Conservation (phyloP, 2,113 vertebrate species). For the Lophochroa leadbeateri region DNA sequence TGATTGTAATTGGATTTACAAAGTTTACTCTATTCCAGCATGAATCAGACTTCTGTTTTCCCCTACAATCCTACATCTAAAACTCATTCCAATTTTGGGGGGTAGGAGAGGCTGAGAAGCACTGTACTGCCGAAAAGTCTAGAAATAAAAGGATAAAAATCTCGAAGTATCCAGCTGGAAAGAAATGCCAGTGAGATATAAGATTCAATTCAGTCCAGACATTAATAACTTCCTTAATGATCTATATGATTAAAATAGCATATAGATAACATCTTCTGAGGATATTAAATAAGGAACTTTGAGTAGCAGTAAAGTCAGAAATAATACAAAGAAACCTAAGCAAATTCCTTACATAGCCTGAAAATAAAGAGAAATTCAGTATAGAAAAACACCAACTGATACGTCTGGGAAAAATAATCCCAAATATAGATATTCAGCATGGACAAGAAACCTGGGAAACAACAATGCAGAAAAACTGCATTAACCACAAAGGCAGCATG, state of each 20-base stretch:
- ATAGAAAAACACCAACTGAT: slow-evolving; percentile 23
- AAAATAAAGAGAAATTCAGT: slow-evolving; percentile 20
- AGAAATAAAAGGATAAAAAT: slow-evolving; percentile 12
- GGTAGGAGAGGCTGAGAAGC: neutral
- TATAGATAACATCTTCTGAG: slow-evolving; percentile 31
- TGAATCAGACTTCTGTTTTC: neutral
- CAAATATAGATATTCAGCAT: neutral
- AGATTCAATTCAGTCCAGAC: slow-evolving; percentile 35
- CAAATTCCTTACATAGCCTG: neutral
- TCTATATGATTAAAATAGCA: slow-evolving; percentile 55
- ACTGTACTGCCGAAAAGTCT: neutral
- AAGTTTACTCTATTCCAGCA: neutral
- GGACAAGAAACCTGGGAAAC: slow-evolving; percentile 12
- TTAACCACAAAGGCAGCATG: neutral
- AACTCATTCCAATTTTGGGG: neutral
- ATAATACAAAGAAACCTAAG: slow-evolving; percentile 12
- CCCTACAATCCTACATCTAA: neutral
- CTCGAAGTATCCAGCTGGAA: neutral
- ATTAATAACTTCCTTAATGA: slow-evolving; percentile 54
- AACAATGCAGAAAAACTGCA: neutral
- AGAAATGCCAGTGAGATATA: neutral
- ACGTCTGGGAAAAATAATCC: slow-evolving; percentile 25
- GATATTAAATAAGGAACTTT: slow-evolving; percentile 9
- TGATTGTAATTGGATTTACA: neutral
- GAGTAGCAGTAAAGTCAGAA: slow-evolving; percentile 8